Evolutionary conservation across 1,140 invertebrate species (phyloP), one percentile per base, ranked within the genome.

Genomic region (Eueides isabella): DNA sequence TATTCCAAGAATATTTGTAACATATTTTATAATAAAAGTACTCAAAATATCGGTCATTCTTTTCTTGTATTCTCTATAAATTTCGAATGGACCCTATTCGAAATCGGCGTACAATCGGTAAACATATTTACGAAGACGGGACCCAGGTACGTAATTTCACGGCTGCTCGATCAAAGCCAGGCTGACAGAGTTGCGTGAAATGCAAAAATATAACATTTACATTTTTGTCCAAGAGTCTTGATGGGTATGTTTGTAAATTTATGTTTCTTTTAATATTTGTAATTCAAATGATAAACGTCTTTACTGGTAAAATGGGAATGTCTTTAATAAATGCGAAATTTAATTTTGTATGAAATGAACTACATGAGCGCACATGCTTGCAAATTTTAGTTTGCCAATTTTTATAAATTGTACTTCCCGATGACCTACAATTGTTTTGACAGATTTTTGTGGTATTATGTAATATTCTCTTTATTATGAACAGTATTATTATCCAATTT

Each of bases 111-210:
- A 68, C 66, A 48, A 55, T 55, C 19, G 23, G 29, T 28, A 69
- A 75, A 71, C 63, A 70, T 66, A 68, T 68, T 74, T 74, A 70
- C 31, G 11, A 48, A 33, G 67, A 62, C 48, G 48, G 55, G 61
- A 67, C 67, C 62, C 72, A 71, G 72, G 77, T 78, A 71, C n/a
- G 67, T 76, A 81, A 78, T 81, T 75, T 80, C 72, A 74, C 79
- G 75, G 75, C 41, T 75, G 72, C 72, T 74, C 75, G 77, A 77
- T 81, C 77, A 79, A 81, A 76, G 73, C 64, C 65, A 79, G 64
- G 71, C 76, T 75, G 77, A 80, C 74, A 72, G 67, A 74, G 72
- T 71, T 71, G 61, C 71, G 70, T 72, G 33, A 75, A 72, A 72
- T 69, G 55, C 65, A 75, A 71, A 79, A 79, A 70, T 68, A 55